Base-by-base conservation (phyloP, 2,797 vertebrate species). In the Lophius americanus region DNA sequence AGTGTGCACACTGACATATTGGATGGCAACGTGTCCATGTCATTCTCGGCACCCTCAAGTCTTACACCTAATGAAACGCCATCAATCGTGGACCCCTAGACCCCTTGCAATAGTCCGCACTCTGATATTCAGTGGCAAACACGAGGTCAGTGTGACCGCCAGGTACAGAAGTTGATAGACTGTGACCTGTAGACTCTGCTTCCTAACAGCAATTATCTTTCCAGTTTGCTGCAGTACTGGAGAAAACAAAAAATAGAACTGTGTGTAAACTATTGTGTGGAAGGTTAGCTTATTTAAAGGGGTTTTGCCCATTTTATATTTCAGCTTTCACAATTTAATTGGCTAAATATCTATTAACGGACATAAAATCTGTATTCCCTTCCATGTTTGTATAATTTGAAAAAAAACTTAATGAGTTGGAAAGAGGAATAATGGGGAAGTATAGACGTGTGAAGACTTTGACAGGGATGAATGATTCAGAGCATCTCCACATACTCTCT, bases 31-130 rank as follows among this genome's bases (percentile, higher is more conserved):
- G 73, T 8, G 71, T 12, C 72, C 48, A 58, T 2, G 11, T 81
- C 32, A 47, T 76, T 76, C 78, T 85, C 83, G 63, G 81, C 75
- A 64, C 51, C 60, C 70, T 79, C 64, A 64, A 54, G 73, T 73
- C 49, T 64, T 42, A 50, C 41, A 68, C 69, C 62, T 90, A 89
- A 90, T 89, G 90, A 91, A 85, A 73, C 53, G 49, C 59, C 73
- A 91, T 92, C 89, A 85, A 85, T 93, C 87, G 84, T 41, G 61
- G 62, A 72, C 68, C 72, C 60, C 82, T 57, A 75, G 80, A 73
- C 60, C 72, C 65, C 38, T 13, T 9, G 75, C 48, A 68, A 65
- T 86, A 83, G 76, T 89, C 85, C 81, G 75, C 70, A 63, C 82
- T 77, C 76, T 71, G 78, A 82, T 81, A 47, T 57, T 53, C 71